A percentile compares a stretch with the other conserved stretches of the same genome.
Evolutionary conservation across 2,113 vertebrate species (phyloP).

Genomic region (Pterocles burchelli): DNA sequence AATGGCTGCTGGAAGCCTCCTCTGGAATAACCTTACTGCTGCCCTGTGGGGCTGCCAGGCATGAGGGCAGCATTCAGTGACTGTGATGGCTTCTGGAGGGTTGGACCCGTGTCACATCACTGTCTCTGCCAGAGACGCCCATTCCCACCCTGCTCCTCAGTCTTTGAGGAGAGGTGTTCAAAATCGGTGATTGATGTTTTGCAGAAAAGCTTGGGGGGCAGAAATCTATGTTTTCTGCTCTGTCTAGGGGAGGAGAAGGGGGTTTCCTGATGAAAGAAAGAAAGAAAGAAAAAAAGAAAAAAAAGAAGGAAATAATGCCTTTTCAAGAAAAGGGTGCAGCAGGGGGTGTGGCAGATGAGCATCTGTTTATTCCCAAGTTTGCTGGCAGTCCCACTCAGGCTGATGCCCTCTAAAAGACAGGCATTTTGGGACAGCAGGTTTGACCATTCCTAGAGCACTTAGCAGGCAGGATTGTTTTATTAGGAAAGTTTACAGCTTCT

Average conservation of each 20-base stretch:
- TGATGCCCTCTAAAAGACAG: background rate
- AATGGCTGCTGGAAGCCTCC: background rate
- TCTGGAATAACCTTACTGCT: background rate
- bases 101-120: background rate
- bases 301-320: background rate
- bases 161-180: background rate
- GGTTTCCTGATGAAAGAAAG: background rate
- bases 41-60: rapidly evolving
- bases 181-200: background rate
- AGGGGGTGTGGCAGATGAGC: background rate
- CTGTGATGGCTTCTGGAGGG: background rate
- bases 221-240: background rate
- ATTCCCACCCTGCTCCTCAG: background rate
- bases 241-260: background rate
- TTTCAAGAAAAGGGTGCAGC: background rate
- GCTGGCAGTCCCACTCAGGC: background rate
- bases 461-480: constrained; percentile 48
- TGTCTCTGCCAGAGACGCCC: background rate
- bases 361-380: background rate
- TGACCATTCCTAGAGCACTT: constrained; percentile 16
- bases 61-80: background rate
- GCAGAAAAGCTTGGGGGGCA: background rate
- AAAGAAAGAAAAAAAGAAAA: background rate
- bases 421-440: background rate
- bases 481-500: constrained; percentile 39